Conservation (phyloP, 2,113 vertebrate genomes). For the Sebastes schlegelii region DNA sequence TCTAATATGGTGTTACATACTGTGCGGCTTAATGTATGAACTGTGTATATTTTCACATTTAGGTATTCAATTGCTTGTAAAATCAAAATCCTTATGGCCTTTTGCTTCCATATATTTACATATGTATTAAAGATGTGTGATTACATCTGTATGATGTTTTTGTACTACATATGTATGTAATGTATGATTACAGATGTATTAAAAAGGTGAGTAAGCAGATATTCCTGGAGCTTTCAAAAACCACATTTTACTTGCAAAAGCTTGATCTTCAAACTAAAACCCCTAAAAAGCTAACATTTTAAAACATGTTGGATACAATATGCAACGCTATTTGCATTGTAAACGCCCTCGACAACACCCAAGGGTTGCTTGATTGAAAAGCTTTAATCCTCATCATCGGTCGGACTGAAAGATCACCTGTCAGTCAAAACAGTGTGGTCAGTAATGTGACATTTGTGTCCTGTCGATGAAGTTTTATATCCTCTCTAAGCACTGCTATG, state of each 20-base stretch:
- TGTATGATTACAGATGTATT: neutral
- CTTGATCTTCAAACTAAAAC: neutral
- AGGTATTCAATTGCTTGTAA: neutral
- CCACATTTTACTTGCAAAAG: neutral
- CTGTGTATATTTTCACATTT: neutral
- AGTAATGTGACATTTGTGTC: neutral
- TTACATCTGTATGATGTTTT: too few relatives aligned
- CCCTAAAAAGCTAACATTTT: neutral
- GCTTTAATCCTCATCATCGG: neutral
- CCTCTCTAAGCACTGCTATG: neutral
- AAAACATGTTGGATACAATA: neutral
- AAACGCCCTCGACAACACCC: neutral
- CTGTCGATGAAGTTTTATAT: conserved; percentile 2
- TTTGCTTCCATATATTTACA: neutral
- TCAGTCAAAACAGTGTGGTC: conserved; percentile 7
- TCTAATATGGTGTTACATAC: neutral
- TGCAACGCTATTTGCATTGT: neutral
- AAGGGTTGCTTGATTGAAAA: conserved; percentile 8
- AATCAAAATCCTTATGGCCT: neutral
- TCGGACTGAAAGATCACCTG: neutral
- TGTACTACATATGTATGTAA: too few relatives aligned
- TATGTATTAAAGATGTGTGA: neutral
- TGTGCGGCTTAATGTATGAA: neutral
- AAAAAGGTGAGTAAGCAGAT: neutral
- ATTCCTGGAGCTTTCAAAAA: neutral